Evolutionary conservation across 35 echinoderm and acorn worm genomes (phyloP), one percentile per base, ranked within the genome.

Genomic region (Holothuria glaberrima): DNA sequence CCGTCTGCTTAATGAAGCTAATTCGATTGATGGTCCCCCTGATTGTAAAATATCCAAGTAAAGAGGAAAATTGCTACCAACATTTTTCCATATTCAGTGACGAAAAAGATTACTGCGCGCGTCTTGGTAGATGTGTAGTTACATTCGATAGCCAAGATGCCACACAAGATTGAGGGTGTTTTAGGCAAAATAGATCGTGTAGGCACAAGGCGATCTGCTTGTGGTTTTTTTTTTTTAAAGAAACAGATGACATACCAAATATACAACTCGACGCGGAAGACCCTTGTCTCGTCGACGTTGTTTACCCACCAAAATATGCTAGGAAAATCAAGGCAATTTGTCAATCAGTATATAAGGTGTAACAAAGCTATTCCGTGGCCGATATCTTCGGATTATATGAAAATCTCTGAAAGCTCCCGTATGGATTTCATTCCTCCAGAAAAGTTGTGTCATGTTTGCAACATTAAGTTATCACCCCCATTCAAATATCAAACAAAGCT

Each of bases 71-170:
- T 29, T 54, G 59, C 13, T 86, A 24, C 28, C 54, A 65, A 26
- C 82, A 86, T 35, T 86, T 86, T 28, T 86, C 82, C 30, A 54
- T 86, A 12, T 86, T 86, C 32, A 86, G 28, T 28, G 59, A 65
- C 20, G 4, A 12, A 24, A 86, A n/a, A n/a, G 56, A 86, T 26
- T 86, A 86, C 59, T 86, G 61, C 38, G 56, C 82, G 12, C 10
- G 57, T 33, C 60, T 86, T 41, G 82, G 82, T 19, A 24, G 82
- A 48, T 86, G 82, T 58, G 82, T 63, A 26, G 82, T 86, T n/a
- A 86, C 56, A 12, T 66, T 32, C 62, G 56, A 86, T 31, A 86
- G 21, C 5, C 20, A 60, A 30, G 57, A 28, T 14, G 28, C 17
- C 1, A 82, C 78, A 5, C 52, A 56, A 0, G 46, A 30, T 50